These are phyloP conservation scores for Phoebastria nigripes DNA, from an alignment of 2,797 vertebrate species.

Conservation along the genomic window DNA sequence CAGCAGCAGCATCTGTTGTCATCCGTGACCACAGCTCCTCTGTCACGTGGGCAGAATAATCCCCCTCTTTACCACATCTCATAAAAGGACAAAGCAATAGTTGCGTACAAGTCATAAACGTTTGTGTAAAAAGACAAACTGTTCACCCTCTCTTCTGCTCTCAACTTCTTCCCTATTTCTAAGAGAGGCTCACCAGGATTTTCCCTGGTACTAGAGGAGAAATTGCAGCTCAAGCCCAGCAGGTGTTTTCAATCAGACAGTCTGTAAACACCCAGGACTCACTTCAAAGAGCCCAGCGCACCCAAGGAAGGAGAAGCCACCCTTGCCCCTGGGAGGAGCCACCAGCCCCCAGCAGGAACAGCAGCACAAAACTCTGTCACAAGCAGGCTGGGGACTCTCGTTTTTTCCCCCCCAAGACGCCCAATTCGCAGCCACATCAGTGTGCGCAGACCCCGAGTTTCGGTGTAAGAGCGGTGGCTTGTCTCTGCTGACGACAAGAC, in stretches of 20 bases:
- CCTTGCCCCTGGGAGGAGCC: rapidly evolving
- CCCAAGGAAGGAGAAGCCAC: rapidly evolving
- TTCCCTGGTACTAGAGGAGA: background rate
- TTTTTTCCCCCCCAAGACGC: background rate
- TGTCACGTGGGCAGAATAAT: background rate
- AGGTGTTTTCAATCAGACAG: background rate
- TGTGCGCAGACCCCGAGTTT: background rate
- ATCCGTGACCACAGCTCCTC: background rate
- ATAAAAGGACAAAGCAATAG: background rate
- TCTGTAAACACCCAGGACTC: background rate
- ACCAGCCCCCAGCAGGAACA: background rate
- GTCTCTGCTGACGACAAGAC: background rate
- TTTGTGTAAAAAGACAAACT: background rate
- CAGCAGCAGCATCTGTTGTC: background rate
- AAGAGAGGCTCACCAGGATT: background rate
- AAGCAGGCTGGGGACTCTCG: background rate
- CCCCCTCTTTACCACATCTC: background rate
- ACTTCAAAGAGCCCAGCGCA: background rate
- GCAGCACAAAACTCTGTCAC: background rate
- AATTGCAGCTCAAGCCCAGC: background rate
- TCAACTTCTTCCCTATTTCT: background rate
- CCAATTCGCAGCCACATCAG: background rate
- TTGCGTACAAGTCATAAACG: background rate
- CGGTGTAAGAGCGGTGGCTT: background rate
- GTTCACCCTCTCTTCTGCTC: background rate